Base-by-base conservation (phyloP, 1,140 invertebrate genomes). In the Adelges cooleyi region DNA sequence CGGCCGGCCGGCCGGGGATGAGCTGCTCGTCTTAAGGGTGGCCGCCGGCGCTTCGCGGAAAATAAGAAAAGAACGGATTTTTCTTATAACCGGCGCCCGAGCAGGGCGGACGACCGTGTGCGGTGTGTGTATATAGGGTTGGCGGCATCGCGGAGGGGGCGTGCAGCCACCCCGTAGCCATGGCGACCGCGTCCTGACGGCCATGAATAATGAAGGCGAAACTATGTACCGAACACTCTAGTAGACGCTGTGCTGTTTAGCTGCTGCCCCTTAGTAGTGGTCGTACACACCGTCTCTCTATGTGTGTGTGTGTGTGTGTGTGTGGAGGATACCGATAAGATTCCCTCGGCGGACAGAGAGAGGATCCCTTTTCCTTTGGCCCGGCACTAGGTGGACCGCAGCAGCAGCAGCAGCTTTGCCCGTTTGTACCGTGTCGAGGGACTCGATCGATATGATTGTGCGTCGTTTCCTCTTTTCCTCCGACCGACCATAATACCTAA, bases 121-220 rank as follows among this genome's bases (percentile, higher is more conserved):
- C 15, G 33, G 27, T n/a, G 18, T n/a, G 5, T 25, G 33, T 20
- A n/a, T n/a, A n/a, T 27, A 18, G 11, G 52, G 36, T 11, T 20
- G 50, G 49, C 33, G 52, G 33, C 3, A 2, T 3, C 38, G 38
- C 13, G 23, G 53, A 15, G 33, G 38, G 53, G 22, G 53, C 25
- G 42, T 29, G 52, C 36, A 29, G 52, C 13, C 23, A n/a, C 38
- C 33, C 38, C 42, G 56, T 62, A 29, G 33, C 56, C 56, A 62
- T 46, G 42, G 56, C 17, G 23, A 62, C 42, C 25, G 56, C 56
- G 44, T 62, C 56, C 38, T 27, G 56, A 62, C 56, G 40, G 56
- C 56, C 56, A 62, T 62, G 56, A 62, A 62, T 62, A 62, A 62
- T 62, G 56, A 62, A 62, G 56, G 56, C 25, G 56, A 59, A 44